Percentiles rank a stretch among this genome's conserved stretches.
These are phyloP conservation scores for Mola mola DNA, from an alignment of 2,113 vertebrate species.

Conservation along the genomic window DNA sequence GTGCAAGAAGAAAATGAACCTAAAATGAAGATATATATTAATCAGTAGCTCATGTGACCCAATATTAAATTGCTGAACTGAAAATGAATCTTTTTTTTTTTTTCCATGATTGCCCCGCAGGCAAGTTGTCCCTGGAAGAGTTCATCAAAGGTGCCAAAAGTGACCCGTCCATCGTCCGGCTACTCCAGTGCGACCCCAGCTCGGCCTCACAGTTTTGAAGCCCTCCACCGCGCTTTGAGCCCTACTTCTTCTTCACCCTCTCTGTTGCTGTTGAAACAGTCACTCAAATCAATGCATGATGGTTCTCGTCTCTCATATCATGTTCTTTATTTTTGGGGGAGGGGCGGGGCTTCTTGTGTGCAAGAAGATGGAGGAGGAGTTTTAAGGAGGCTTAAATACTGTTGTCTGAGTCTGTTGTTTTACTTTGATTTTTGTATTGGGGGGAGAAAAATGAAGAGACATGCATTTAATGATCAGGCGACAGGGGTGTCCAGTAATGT, in stretches of 20 bases:
- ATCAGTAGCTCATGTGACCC: too few species aligned
- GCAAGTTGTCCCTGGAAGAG: constrained; percentile 96
- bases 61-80: too few species aligned
- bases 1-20: too few species aligned
- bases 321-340: constrained; percentile 13
- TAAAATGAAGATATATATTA: too few species aligned
- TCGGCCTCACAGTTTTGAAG: constrained; percentile 93
- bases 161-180: constrained; percentile 96
- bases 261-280: constrained; percentile 66
- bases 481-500: constrained; percentile 45
- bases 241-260: constrained; percentile 20
- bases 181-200: constrained; percentile 98
- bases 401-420: constrained; percentile 51
- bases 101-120: constrained; percentile 68
- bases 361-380: constrained; percentile 57
- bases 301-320: constrained; percentile 65
- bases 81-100: background rate
- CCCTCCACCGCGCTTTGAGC: background rate
- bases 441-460: constrained; percentile 51
- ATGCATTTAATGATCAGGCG: constrained; percentile 15
- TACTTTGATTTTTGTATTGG: constrained; percentile 56
- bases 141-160: constrained; percentile 99
- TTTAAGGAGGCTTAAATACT: constrained; percentile 50
- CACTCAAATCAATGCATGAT: constrained; percentile 83
- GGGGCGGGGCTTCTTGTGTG: constrained; percentile 50